These are phyloP conservation scores for Thelaira solivaga DNA, from an alignment of 2,888 invertebrate genomes.

Conservation along the genomic window DNA sequence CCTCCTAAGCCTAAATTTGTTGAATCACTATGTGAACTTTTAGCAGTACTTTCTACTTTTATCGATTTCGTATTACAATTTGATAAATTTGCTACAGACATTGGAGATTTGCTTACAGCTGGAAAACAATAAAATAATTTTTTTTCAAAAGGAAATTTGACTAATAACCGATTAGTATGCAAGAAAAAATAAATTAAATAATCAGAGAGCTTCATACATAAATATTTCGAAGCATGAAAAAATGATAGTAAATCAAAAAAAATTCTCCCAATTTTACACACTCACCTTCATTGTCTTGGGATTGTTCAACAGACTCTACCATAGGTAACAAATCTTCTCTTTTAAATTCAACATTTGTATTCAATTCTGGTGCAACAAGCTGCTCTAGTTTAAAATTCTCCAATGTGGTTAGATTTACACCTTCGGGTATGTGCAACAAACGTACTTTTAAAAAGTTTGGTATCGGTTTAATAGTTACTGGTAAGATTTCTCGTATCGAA, in stretches of 20 bases:
- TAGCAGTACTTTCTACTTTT: background rate
- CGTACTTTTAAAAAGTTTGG: constrained; percentile 20
- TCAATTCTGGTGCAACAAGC: background rate
- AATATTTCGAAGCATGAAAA: too few relatives aligned
- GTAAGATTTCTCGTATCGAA: constrained; percentile 19
- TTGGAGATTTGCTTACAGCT: background rate
- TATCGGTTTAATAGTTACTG: constrained; percentile 38
- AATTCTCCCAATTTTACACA: too few relatives aligned
- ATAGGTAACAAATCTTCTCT: too few relatives aligned
- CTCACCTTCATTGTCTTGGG: background rate
- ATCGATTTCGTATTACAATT: background rate
- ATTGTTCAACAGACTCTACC: background rate
- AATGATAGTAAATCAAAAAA: too few relatives aligned
- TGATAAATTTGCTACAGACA: background rate
- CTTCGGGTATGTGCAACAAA: constrained; percentile 40
- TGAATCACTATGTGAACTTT: background rate
- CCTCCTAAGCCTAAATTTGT: background rate
- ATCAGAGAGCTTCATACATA: too few relatives aligned
- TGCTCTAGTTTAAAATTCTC: background rate
- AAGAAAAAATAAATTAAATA: too few relatives aligned
- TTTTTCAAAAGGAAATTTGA: too few relatives aligned
- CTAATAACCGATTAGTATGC: too few relatives aligned
- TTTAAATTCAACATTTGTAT: too few relatives aligned
- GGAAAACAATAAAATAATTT: too few relatives aligned
- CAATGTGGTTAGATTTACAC: background rate